Evolutionary conservation across 2,888 invertebrate genomes (phyloP).

Genomic region (Hololepta plana): DNA sequence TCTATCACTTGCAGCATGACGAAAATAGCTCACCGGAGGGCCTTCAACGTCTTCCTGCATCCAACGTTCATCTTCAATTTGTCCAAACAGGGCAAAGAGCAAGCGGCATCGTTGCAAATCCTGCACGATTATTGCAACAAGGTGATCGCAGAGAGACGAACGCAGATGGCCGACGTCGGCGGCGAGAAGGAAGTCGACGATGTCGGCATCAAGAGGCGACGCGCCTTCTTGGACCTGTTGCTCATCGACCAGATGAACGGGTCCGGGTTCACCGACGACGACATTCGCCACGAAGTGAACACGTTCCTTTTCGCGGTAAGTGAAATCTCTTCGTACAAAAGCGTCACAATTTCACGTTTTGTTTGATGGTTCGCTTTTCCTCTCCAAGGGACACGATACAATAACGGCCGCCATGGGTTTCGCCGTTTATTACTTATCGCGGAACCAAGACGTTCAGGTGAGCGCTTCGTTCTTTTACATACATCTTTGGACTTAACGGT

Average conservation of each 20-base stretch:
- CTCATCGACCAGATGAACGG: slow-evolving; percentile 5
- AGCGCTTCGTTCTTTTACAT: no score
- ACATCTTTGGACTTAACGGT: no score
- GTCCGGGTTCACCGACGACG: slow-evolving; percentile 6
- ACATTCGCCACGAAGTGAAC: slow-evolving; percentile 9
- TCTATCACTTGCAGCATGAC: slow-evolving; percentile 1
- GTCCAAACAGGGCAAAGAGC: slow-evolving; percentile 3
- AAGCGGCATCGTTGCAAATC: not conserved
- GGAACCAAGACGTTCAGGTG: no score
- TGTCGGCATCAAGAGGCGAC: slow-evolving; percentile 6
- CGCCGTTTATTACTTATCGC: slow-evolving; percentile 6
- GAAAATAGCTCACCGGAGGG: no score
- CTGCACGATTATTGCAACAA: slow-evolving; percentile 5
- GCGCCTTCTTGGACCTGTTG: slow-evolving; percentile 8
- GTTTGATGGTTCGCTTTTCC: no score
- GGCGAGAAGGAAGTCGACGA: no score
- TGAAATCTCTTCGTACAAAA: no score
- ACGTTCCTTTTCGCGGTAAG: slow-evolving; percentile 9
- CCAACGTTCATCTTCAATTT: no score
- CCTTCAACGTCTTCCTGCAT: no score
- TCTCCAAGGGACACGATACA: slow-evolving; percentile 8
- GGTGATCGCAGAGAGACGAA: no score
- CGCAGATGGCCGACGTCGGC: no score
- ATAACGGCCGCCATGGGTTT: slow-evolving; percentile 6
- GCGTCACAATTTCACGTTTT: no score